phyloP scores from a whole-genome alignment of 2,888 invertebrate species.

The Bembecia ichneumoniformis region DNA sequence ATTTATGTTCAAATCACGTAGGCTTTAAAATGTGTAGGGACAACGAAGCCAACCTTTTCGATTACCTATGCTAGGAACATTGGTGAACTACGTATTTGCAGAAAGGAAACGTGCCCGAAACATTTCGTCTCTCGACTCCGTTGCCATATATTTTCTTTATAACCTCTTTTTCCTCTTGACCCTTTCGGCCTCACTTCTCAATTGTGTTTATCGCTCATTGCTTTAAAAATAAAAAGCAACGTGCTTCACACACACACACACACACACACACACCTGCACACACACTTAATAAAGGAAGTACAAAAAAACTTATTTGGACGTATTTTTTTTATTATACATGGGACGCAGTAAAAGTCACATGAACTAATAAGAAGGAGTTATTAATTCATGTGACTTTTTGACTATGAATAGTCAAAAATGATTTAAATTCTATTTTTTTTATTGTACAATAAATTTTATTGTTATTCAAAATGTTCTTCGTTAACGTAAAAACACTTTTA shows the following conservation, averaged over 20 bases:
- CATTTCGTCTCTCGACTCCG: slow-evolving; percentile 19
- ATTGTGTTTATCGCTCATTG: slow-evolving; percentile 13
- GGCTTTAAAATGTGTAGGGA: neutral
- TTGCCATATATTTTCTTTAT: slow-evolving; percentile 37
- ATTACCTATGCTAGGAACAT: slow-evolving; percentile 2
- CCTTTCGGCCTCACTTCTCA: slow-evolving; percentile 19
- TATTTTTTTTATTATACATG: too few relatives aligned
- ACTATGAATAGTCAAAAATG: too few relatives aligned
- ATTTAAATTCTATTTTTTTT: too few relatives aligned
- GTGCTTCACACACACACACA: neutral
- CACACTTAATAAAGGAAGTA: too few relatives aligned
- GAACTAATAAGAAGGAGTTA: too few relatives aligned
- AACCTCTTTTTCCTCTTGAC: slow-evolving; percentile 28
- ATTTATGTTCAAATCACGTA: neutral
- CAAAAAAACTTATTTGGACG: too few relatives aligned
- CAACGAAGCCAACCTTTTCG: neutral
- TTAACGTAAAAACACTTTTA: too few relatives aligned
- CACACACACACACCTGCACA: too few relatives aligned
- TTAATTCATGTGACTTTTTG: too few relatives aligned
- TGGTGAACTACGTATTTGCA: neutral
- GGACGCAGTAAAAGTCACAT: neutral
- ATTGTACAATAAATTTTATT: too few relatives aligned
- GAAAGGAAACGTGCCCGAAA: slow-evolving; percentile 9
- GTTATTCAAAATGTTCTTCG: too few relatives aligned
- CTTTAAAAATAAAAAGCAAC: slow-evolving; percentile 8